A percentile compares a stretch with the other conserved stretches of the same genome.
Evolutionary conservation across 2,888 invertebrate species (phyloP).

Genomic region (Nemoura dubitans): DNA sequence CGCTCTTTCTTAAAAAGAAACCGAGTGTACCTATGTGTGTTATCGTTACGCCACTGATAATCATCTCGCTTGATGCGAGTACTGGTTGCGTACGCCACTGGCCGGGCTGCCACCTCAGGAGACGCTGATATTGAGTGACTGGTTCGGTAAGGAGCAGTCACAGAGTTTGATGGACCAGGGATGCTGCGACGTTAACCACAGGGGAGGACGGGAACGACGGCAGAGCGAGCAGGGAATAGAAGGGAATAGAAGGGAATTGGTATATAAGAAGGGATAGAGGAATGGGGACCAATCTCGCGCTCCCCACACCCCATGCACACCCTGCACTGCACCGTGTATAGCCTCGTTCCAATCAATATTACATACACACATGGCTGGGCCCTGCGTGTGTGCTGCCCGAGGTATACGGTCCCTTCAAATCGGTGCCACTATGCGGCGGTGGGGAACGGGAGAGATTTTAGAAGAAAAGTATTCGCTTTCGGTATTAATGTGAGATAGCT

Average conservation of each 20-base stretch:
- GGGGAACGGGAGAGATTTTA: too few relatives aligned
- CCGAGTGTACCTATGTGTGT: too few relatives aligned
- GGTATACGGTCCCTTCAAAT: neutral
- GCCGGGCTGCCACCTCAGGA: neutral
- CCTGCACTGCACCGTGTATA: too few relatives aligned
- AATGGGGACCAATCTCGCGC: slow-evolving; percentile 27
- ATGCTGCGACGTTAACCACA: slow-evolving; percentile 32
- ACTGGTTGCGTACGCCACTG: too few relatives aligned
- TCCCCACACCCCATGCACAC: neutral
- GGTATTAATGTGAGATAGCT: too few relatives aligned
- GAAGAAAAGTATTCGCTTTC: too few relatives aligned
- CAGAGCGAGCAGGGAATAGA: neutral
- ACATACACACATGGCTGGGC: slow-evolving; percentile 33
- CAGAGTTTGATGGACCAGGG: slow-evolving; percentile 25
- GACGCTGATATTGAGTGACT: slow-evolving; percentile 33
- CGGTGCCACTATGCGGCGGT: neutral
- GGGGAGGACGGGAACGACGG: slow-evolving; percentile 8
- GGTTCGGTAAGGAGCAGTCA: neutral
- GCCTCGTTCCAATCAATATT: slow-evolving; percentile 29
- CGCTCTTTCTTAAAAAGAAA: too few relatives aligned
- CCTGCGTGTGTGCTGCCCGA: neutral
- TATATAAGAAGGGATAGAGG: neutral
- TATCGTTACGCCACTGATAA: too few relatives aligned
- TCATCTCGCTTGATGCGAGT: too few relatives aligned
- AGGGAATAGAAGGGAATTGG: neutral